These are phyloP conservation scores for Trichosurus vulpecula DNA, from an alignment of 2,797 vertebrate genomes.

Conservation along the genomic window DNA sequence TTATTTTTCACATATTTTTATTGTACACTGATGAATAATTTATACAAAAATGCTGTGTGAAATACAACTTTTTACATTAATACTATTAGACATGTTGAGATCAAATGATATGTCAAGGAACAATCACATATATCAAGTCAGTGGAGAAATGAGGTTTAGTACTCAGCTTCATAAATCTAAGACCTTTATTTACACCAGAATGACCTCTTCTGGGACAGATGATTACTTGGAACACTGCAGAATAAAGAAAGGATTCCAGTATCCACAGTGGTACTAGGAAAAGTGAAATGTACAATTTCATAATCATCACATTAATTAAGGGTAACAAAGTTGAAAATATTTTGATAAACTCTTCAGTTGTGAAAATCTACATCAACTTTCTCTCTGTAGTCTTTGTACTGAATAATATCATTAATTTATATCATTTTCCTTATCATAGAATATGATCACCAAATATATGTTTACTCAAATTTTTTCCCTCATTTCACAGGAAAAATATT, in stretches of 20 bases:
- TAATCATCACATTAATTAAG: not conserved
- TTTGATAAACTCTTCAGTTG: not conserved
- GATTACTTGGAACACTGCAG: not conserved
- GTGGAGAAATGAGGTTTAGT: not conserved
- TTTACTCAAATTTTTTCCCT: not conserved
- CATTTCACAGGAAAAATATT: not conserved
- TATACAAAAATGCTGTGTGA: not conserved
- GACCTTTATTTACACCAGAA: not conserved
- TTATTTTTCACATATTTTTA: not conserved
- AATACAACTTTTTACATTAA: not conserved
- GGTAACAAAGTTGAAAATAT: slow-evolving; percentile 13
- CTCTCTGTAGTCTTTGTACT: not conserved
- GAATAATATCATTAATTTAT: not conserved
- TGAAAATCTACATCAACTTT: not conserved
- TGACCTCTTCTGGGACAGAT: not conserved
- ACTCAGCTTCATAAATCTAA: not conserved
- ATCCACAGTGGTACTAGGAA: not conserved
- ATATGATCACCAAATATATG: not conserved
- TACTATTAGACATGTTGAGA: not conserved
- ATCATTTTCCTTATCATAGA: not conserved
- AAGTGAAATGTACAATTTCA: not conserved
- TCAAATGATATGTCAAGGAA: not conserved
- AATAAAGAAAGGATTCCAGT: not conserved
- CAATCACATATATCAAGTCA: not conserved
- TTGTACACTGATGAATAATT: not conserved